A percentile compares a stretch with the other conserved stretches of the same genome.
Conservation (phyloP, 2,797 vertebrate species). For the Fistularia tabacaria region DNA sequence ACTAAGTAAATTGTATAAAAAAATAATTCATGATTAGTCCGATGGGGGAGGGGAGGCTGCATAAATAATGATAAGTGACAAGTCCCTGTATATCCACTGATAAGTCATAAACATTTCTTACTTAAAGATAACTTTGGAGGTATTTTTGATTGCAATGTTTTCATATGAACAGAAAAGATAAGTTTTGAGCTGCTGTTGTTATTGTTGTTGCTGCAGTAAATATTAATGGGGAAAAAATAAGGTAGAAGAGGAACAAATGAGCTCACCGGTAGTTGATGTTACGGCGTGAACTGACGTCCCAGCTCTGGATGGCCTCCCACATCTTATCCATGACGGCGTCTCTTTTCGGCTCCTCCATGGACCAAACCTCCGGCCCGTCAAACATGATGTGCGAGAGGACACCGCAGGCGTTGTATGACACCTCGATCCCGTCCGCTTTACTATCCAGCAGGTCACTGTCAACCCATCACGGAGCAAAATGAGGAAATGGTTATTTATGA, state of each 20-base stretch:
- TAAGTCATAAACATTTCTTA: no score
- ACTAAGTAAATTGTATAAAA: no score
- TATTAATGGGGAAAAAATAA: not conserved
- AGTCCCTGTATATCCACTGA: no score
- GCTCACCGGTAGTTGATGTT: conserved; percentile 96
- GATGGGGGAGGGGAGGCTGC: no score
- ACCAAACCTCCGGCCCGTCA: conserved; percentile 90
- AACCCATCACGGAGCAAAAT: not conserved
- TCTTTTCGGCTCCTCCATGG: conserved; percentile 83
- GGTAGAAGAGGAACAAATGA: not conserved
- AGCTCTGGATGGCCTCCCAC: conserved; percentile 96
- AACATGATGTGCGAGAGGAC: conserved; percentile 99
- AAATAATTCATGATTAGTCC: no score
- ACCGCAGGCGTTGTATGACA: conserved; percentile 96
- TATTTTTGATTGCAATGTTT: no score
- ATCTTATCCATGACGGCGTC: conserved; percentile 89
- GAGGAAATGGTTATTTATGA: no score
- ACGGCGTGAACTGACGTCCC: conserved; percentile 93
- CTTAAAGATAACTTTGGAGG: no score
- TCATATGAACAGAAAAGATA: no score
- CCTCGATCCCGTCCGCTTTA: conserved; percentile 96
- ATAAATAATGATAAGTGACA: no score
- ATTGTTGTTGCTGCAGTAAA: not conserved
- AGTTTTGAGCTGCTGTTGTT: no score
- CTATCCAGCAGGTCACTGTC: conserved; percentile 91